Evolutionary conservation across 2,888 invertebrate genomes (phyloP), one percentile per base, ranked within the genome.

Genomic region (Ditula angustiorana): DNA sequence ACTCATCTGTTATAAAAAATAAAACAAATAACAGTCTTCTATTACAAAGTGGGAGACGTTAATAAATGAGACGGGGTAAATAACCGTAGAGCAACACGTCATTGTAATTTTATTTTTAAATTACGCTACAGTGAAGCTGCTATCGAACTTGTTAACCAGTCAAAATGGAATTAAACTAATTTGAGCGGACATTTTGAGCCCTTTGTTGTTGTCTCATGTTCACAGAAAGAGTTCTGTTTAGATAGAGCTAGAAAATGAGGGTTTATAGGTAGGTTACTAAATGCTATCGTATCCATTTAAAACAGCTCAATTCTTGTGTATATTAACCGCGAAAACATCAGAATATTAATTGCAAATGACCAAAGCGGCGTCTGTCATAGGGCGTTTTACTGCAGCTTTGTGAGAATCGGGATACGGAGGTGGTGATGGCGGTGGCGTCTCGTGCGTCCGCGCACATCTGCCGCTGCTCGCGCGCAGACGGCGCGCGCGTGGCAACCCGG

Each of bases 381-480:
- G 33, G 35, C 58, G 64, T 59, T 64, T 64, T 26, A 52, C 44
- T 64, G 64, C 64, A 64, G 64, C 37, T 64, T 59, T 46, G 50
- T 47, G 52, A 46, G 64, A 64, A 64, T 64, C 59, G 64, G 64
- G 53, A 44, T 53, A 35, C 44, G 75, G 73, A 77, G 75, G 75
- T 76, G 68, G 71, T 63, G 63, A 63, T 57, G 62, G 68, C 70
- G 72, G 68, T 74, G 75, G 78, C 77, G 81, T 72, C 78, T 76
- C 75, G 77, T 79, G 84, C 81, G 80, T 58, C 13, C 71, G 81
- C 83, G 79, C 82, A 85, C 90, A 90, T 90, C 90, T 89, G 89
- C 87, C 83, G 74, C 63, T 70, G 70, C 73, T 69, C 65, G 70
- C 74, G 71, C 74, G 75, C 75, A 63, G 62, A 62, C 57, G 63